These are phyloP conservation scores for Dromaius novaehollandiae DNA, from an alignment of 2,113 vertebrate species.

Conservation along the genomic window DNA sequence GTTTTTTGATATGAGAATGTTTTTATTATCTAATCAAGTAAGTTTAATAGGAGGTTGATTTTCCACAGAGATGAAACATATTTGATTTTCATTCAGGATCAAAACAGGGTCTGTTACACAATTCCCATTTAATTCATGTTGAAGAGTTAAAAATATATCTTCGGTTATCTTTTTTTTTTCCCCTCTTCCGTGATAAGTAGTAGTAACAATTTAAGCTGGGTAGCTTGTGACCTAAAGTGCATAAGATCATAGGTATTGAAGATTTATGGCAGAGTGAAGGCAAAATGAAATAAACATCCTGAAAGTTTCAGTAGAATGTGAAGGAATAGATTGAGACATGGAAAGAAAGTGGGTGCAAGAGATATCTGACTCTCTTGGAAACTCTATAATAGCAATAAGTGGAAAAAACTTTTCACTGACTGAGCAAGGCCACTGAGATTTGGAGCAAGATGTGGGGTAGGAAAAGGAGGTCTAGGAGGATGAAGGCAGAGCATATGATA, in stretches of 20 bases:
- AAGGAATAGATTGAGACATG: neutral
- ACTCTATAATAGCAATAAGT: neutral
- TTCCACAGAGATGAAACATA: neutral
- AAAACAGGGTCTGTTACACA: rapidly evolving
- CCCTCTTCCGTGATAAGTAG: neutral
- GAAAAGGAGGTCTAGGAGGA: neutral
- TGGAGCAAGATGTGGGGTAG: neutral
- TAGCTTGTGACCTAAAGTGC: neutral
- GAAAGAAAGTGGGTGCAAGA: neutral
- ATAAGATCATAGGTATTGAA: neutral
- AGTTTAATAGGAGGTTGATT: neutral
- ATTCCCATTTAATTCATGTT: neutral
- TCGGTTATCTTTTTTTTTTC: neutral
- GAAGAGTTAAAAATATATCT: neutral
- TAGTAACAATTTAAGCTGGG: neutral
- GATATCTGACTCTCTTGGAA: neutral
- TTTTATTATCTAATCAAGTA: neutral
- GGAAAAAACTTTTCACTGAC: neutral
- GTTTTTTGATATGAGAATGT: neutral
- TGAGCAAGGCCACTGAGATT: neutral
- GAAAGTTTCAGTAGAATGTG: neutral
- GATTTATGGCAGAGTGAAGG: neutral
- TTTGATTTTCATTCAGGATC: neutral
- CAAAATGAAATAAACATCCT: neutral
- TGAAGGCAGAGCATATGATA: neutral